Evolutionary conservation across 2,113 vertebrate genomes (phyloP).

Genomic region (Paramisgurnus dabryanus): DNA sequence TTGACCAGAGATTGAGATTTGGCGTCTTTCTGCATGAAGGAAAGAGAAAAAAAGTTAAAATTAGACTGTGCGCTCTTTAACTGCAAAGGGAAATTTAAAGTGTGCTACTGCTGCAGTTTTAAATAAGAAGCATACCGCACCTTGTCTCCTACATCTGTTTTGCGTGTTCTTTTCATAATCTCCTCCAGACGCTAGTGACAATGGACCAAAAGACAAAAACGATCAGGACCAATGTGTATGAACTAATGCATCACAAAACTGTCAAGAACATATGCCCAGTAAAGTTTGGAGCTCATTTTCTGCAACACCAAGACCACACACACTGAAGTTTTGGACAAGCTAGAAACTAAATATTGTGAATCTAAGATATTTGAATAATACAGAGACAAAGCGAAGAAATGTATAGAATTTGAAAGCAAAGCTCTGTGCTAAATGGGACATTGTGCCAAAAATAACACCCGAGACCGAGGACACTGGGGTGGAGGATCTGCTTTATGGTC

Average conservation of each 20-base stretch:
- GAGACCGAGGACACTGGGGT: background rate
- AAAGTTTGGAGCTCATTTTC: too few species aligned
- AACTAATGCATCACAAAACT: background rate
- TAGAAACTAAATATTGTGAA: too few species aligned
- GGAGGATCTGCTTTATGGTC: background rate
- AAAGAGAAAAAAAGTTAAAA: background rate
- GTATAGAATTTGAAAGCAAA: background rate
- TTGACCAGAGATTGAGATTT: slow-evolving; percentile 66
- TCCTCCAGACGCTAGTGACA: slow-evolving; percentile 87
- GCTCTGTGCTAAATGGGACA: background rate
- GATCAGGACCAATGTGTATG: background rate
- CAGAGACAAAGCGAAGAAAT: too few species aligned
- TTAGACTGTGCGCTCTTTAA: background rate
- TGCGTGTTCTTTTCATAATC: slow-evolving; percentile 98
- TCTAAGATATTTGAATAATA: too few species aligned
- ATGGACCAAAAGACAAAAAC: background rate
- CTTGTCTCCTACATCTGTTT: slow-evolving; percentile 84
- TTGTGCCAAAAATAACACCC: background rate
- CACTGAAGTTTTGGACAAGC: too few species aligned
- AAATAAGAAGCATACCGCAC: slow-evolving; percentile 61
- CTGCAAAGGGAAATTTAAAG: background rate
- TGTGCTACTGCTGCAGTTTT: slow-evolving; percentile 9
- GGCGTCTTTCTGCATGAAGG: slow-evolving; percentile 75
- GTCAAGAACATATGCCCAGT: too few species aligned
- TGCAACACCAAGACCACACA: too few species aligned